Conservation (phyloP, 1,140 invertebrate genomes). For the Drosophila virilis region DNA sequence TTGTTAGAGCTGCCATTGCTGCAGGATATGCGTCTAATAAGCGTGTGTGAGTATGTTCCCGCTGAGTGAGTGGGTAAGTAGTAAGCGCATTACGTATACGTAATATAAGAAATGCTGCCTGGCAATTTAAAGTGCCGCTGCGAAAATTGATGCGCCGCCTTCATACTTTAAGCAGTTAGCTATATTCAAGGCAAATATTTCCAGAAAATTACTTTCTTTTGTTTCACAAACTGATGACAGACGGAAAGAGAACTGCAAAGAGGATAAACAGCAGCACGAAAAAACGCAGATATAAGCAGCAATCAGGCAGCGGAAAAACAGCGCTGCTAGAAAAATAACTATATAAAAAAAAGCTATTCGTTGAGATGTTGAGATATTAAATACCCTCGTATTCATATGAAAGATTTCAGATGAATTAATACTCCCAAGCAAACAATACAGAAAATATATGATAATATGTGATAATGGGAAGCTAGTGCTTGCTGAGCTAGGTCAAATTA, state of each 20-base stretch:
- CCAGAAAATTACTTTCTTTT: conserved; percentile 62
- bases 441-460: too few species aligned
- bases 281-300: not conserved
- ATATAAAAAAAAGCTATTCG: too few species aligned
- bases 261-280: not conserved
- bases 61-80: conserved; percentile 25
- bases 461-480: too few species aligned
- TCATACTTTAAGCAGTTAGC: conserved; percentile 37
- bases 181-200: conserved; percentile 57
- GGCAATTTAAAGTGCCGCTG: conserved; percentile 54
- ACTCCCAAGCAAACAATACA: too few species aligned
- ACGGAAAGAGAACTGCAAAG: not conserved
- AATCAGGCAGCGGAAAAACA: too few species aligned
- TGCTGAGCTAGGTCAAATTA: too few species aligned
- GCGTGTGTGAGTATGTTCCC: conserved; percentile 38
- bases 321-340: too few species aligned
- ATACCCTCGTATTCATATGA: too few species aligned
- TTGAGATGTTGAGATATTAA: too few species aligned
- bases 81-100: conserved; percentile 75
- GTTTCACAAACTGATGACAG: conserved; percentile 35
- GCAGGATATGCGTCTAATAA: conserved; percentile 77
- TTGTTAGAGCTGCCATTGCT: conserved; percentile 52
- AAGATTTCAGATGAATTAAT: too few species aligned
- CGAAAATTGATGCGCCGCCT: conserved; percentile 26
- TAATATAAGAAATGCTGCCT: conserved; percentile 57